Base-by-base conservation (phyloP, 2,888 invertebrate genomes). In the Oligia strigilis region DNA sequence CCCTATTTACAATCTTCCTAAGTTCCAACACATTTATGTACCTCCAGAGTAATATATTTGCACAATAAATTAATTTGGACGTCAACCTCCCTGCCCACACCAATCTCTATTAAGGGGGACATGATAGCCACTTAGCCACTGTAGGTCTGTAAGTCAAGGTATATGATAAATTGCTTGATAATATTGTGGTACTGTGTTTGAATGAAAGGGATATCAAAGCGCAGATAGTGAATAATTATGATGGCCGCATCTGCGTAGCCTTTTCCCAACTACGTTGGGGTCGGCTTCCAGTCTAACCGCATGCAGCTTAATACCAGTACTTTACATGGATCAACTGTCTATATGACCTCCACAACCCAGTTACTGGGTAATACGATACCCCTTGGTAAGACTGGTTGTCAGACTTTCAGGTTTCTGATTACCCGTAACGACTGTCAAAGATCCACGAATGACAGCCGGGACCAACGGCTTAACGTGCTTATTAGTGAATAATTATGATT, bases 41-140 rank as follows among this genome's bases (percentile, higher is more conserved):
- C 49, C 29, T 19, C 62, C 0, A 14, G 23, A 65, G 29, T 62
- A 71, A 81, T 77, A 77, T 81, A 77, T 72, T 77, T 77, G 64
- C 62, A 60, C 83, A 67, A 82, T 86, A 86, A 86, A 83, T 82
- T 86, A 69, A 82, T 84, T 78, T 70, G 64, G 23, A 46, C 49
- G 62, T 67, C 83, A 73, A 73, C 78, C 74, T 65, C 29, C 60
- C 77, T 76, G 58, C 71, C 83, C 64, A 62, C 87, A 86, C 73
- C 75, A 71, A 78, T 86, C 87, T 75, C 75, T 78, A 86, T 84
- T 82, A 86, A 29, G 40, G 58, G 62, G 23, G 76, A 83, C 86
- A 86, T 81, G 73, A 83, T 85, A 87, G 87, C 87, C 84, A 80
- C 85, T 87, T 87, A 75, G 67, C 40, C 55, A 40, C n/a, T 71